Evolutionary conservation across 2,797 vertebrate species (phyloP), one percentile per base, ranked within the genome.

Genomic region (Pelodytes ibericus): DNA sequence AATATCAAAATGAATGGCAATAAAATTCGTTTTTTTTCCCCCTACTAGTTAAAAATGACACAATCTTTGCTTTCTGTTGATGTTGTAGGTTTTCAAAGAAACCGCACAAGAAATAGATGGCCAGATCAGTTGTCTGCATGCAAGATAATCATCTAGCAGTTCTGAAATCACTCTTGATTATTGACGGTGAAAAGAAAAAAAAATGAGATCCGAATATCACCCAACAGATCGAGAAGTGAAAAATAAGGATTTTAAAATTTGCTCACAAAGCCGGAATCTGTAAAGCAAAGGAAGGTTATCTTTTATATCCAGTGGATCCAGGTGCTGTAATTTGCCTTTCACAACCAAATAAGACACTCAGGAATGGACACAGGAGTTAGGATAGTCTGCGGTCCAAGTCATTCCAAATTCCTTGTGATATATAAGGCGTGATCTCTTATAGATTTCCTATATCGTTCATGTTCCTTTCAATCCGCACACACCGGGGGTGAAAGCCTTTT

Each of bases 311-410:
- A 36, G 5, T 36, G 11, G 11, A 36, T 36, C 33, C 33, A 36
- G 33, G 11, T 36, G 33, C 5, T 51, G 69, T 72, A 36, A 16
- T 22, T 63, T 74, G 63, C 57, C 57, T 30, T 20, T n/a, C 49
- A 65, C 58, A 56, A 77, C 57, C 60, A 57, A 41, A 64, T 64
- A 57, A 24, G 72, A 62, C 44, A 74, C 62, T 53, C 60, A 11
- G 29, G 72, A 44, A 57, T 39, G 27, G 25, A 27, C 49, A 1
- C 36, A 7, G 15, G 36, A 68, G 63, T 20, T 31, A 47, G 68
- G 36, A n/a, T 57, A 22, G 25, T 53, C 70, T 41, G 22, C 39
- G 18, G 74, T 64, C n/a, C 62, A 39, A 29, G 11, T 22, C 44
- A 66, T 67, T 33, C 70, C 36, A 39, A 73, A 67, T 67, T 67